These are phyloP conservation scores for Tortricodes alternella DNA, from an alignment of 2,888 invertebrate genomes.

Conservation along the genomic window DNA sequence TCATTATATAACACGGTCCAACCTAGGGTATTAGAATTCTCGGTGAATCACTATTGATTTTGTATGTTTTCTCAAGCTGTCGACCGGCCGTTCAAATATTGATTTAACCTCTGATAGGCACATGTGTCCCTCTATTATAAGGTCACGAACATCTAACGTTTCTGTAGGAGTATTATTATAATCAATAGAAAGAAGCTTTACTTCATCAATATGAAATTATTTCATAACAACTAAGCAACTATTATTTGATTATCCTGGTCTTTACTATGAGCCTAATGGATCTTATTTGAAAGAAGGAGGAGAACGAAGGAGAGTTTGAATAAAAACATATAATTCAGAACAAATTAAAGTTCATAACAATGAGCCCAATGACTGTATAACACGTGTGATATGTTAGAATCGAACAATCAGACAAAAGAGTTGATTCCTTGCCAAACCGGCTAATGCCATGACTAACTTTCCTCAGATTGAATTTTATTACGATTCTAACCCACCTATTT, in stretches of 20 bases:
- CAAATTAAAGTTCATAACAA: not conserved
- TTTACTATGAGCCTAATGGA: too few relatives aligned
- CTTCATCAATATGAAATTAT: not conserved
- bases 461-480: not conserved
- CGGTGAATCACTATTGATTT: conserved; percentile 53
- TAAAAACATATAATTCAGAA: too few relatives aligned
- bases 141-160: conserved; percentile 45
- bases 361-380: not conserved
- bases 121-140: conserved; percentile 40
- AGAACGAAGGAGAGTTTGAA: too few relatives aligned
- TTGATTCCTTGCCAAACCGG: conserved; percentile 7
- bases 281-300: too few relatives aligned
- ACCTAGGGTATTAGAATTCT: conserved; percentile 13
- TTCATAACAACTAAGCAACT: not conserved
- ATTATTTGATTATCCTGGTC: too few relatives aligned
- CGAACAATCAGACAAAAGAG: not conserved
- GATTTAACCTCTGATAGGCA: conserved; percentile 49
- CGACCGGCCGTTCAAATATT: conserved; percentile 54
- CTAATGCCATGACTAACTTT: not conserved
- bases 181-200: not conserved
- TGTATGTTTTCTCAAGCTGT: conserved; percentile 52
- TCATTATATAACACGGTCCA: conserved; percentile 1
- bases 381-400: conserved; percentile 3
- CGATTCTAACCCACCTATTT: not conserved
- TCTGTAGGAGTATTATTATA: conserved; percentile 28